These are phyloP conservation scores for Samia ricini DNA, from an alignment of 1,140 invertebrate species.

Conservation along the genomic window DNA sequence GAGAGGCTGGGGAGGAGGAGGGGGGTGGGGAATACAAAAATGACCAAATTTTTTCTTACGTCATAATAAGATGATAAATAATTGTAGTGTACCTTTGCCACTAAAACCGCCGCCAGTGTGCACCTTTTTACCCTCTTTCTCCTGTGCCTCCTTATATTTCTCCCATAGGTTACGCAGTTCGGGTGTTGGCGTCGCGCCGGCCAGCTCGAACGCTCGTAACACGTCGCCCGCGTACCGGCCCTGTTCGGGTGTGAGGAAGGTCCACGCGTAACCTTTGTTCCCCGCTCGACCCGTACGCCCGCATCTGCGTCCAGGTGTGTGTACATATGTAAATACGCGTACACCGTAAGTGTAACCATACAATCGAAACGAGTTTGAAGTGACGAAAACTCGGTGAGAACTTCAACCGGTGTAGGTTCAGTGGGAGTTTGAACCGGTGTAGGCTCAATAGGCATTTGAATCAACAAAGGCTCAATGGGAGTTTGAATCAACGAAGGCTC, in stretches of 20 bases:
- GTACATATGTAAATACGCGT: too few relatives aligned
- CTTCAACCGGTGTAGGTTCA: too few relatives aligned
- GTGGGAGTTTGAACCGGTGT: too few relatives aligned
- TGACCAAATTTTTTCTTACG: not conserved
- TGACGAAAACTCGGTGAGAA: too few relatives aligned
- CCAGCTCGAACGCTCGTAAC: constrained; percentile 92
- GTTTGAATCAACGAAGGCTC: too few relatives aligned
- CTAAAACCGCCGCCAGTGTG: constrained; percentile 96
- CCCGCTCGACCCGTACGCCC: constrained; percentile 96
- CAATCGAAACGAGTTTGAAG: too few relatives aligned
- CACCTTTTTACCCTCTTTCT: constrained; percentile 95
- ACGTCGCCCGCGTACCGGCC: constrained; percentile 96
- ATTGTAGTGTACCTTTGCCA: constrained; percentile 86
- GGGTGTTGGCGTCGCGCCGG: constrained; percentile 85
- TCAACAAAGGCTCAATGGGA: too few relatives aligned
- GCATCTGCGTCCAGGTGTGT: constrained; percentile 81
- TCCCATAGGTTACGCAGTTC: constrained; percentile 92
- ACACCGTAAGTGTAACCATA: too few relatives aligned
- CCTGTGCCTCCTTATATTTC: constrained; percentile 91
- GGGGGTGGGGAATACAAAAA: not conserved
- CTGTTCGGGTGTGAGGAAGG: constrained; percentile 97
- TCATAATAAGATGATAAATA: not conserved
- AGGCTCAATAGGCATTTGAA: too few relatives aligned
- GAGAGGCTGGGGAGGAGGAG: too few relatives aligned
- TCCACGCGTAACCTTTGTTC: constrained; percentile 98